Conservation (phyloP, 1,140 invertebrate species). For the Listronotus bonariensis region DNA sequence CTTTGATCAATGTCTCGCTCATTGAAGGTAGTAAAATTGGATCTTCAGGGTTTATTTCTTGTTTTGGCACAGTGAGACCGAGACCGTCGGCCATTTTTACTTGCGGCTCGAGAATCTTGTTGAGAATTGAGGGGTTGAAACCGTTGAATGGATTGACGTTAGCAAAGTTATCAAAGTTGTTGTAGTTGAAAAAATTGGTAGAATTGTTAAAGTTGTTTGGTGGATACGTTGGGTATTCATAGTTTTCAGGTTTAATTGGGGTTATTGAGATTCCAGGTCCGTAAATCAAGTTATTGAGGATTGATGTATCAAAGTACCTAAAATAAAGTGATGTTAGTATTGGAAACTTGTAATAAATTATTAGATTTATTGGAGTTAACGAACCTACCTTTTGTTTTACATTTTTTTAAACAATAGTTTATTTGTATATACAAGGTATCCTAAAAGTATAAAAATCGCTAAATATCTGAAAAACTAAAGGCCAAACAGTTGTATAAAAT, state of each 20-base stretch:
- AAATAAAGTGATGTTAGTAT: slow-evolving; percentile 25
- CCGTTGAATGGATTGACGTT: slow-evolving; percentile 19
- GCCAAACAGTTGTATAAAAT: no score
- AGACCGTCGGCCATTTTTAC: slow-evolving; percentile 10
- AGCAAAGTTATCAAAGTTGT: slow-evolving; percentile 18
- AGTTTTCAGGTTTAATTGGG: slow-evolving; percentile 34
- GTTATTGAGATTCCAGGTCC: slow-evolving; percentile 43
- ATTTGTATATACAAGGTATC: no score
- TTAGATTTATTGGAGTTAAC: no score
- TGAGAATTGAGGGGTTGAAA: slow-evolving; percentile 5
- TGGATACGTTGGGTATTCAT: slow-evolving; percentile 1
- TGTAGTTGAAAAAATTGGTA: slow-evolving; percentile 6
- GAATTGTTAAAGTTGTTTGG: neutral
- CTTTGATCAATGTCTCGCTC: neutral
- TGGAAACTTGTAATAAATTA: neutral
- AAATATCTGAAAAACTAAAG: no score
- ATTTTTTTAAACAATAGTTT: no score
- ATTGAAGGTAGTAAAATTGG: neutral
- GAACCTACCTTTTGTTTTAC: no score
- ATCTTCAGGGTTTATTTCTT: slow-evolving; percentile 2
- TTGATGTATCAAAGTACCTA: slow-evolving; percentile 41
- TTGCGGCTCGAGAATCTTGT: slow-evolving; percentile 25
- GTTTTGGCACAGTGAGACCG: neutral
- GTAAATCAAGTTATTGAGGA: slow-evolving; percentile 42
- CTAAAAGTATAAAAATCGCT: no score